Evolutionary conservation across 2,113 vertebrate species (phyloP).

Genomic region (Dromas ardeola): DNA sequence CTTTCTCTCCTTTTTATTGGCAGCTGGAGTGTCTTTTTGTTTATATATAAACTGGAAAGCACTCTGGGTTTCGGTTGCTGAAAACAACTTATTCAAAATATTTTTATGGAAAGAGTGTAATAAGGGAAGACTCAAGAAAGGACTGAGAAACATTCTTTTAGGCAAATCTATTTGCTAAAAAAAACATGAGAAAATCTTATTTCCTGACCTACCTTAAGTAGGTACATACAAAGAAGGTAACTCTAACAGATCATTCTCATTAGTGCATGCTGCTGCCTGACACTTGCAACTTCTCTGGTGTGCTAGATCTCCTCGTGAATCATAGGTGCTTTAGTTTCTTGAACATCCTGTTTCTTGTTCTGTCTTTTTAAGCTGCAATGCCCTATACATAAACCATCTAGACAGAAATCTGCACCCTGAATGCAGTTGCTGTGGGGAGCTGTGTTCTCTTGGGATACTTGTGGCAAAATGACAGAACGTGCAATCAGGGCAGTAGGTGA

Average conservation of each 20-base stretch:
- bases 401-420: background rate
- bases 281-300: background rate
- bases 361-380: background rate
- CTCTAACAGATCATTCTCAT: background rate
- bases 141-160: background rate
- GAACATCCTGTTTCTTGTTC: background rate
- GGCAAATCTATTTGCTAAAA: background rate
- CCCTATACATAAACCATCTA: background rate
- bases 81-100: background rate
- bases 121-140: background rate
- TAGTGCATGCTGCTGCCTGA: background rate
- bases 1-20: background rate
- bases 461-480: background rate
- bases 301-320: background rate
- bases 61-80: background rate
- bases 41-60: background rate
- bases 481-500: background rate
- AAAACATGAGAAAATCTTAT: background rate
- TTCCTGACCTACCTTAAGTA: background rate
- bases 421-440: background rate
- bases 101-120: background rate
- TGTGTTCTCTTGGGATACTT: background rate
- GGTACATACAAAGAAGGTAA: background rate
- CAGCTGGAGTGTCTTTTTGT: background rate
- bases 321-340: background rate